A percentile compares a stretch with the other conserved stretches of the same genome.
These are phyloP conservation scores for Creontiades dilutus DNA, from an alignment of 2,888 invertebrate genomes.

Conservation along the genomic window DNA sequence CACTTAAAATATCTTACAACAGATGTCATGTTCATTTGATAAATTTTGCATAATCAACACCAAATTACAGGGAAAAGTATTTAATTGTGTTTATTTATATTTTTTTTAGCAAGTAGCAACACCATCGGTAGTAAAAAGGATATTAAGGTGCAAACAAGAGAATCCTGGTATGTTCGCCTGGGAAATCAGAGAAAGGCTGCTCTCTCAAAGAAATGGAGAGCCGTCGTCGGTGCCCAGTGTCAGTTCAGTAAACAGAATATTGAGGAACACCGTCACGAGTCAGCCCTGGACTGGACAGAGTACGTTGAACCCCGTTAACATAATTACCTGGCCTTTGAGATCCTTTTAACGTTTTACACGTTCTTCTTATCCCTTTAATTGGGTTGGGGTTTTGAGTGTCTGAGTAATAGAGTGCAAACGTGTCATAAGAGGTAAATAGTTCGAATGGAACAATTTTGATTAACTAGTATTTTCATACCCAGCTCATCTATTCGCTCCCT, in stretches of 20 bases:
- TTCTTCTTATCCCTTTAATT: neutral
- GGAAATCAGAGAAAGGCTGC: conserved; percentile 95
- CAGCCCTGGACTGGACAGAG: conserved; percentile 55
- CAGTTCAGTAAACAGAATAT: conserved; percentile 95
- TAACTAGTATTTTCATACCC: too few relatives aligned
- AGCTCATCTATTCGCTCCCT: too few relatives aligned
- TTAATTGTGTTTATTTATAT: neutral
- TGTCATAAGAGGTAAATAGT: too few relatives aligned
- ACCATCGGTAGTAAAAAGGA: conserved; percentile 96
- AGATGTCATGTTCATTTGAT: too few relatives aligned
- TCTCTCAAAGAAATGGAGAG: conserved; percentile 94
- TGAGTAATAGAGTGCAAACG: neutral
- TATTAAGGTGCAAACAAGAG: conserved; percentile 94
- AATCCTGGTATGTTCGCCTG: conserved; percentile 98
- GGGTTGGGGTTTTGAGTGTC: neutral
- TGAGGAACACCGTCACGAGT: conserved; percentile 88
- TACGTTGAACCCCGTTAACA: conserved; percentile 41
- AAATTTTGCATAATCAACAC: too few relatives aligned
- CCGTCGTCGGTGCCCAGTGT: conserved; percentile 95
- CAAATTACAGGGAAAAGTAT: too few relatives aligned
- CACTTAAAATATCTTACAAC: too few relatives aligned
- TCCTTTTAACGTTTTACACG: too few relatives aligned
- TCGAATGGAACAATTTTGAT: too few relatives aligned
- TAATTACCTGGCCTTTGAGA: conserved; percentile 3
- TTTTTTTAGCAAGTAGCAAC: conserved; percentile 94